A percentile compares a stretch with the other conserved stretches of the same genome.
phyloP scores from a whole-genome alignment of 2,888 invertebrate genomes.

The Troides oblongomaculatus region DNA sequence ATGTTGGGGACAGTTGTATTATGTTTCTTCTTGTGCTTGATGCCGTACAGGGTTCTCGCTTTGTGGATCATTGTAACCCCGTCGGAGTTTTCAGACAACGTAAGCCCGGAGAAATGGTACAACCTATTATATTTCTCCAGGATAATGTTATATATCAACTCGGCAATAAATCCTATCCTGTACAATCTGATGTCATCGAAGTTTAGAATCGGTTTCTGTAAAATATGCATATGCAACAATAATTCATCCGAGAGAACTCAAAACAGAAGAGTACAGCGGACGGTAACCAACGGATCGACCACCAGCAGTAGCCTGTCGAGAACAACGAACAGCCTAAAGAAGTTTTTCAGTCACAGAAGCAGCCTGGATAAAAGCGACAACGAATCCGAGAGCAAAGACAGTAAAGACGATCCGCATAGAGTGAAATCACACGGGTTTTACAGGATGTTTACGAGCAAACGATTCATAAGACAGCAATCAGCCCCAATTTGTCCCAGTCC shows the following conservation, averaged over 20 bases:
- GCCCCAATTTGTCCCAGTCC: conserved; percentile 60
- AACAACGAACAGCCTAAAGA: conserved; percentile 80
- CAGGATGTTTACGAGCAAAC: conserved; percentile 58
- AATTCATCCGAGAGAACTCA: conserved; percentile 61
- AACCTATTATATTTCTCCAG: conserved; percentile 91
- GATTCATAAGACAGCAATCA: conserved; percentile 68
- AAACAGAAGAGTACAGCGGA: conserved; percentile 68
- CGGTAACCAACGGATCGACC: conserved; percentile 81
- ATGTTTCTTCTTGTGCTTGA: conserved; percentile 92
- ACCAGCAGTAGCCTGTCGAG: conserved; percentile 81
- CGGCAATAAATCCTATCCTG: conserved; percentile 94
- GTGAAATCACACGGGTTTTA: conserved; percentile 55
- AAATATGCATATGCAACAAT: conserved; percentile 81
- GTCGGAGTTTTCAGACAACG: conserved; percentile 82
- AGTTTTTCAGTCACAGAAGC: conserved; percentile 68
- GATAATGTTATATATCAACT: conserved; percentile 93
- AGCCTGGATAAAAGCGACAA: conserved; percentile 66
- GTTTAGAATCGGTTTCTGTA: conserved; percentile 89
- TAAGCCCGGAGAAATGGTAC: conserved; percentile 89
- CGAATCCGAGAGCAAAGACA: conserved; percentile 50
- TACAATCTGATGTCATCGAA: conserved; percentile 96
- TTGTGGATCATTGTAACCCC: conserved; percentile 90
- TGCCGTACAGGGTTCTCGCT: conserved; percentile 91
- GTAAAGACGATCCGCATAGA: conserved; percentile 48
- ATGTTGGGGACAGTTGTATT: conserved; percentile 93